Percentiles rank a stretch among this genome's conserved stretches.
Conservation (phyloP, 2,888 invertebrate genomes). For the Drosophila ochracea region DNA sequence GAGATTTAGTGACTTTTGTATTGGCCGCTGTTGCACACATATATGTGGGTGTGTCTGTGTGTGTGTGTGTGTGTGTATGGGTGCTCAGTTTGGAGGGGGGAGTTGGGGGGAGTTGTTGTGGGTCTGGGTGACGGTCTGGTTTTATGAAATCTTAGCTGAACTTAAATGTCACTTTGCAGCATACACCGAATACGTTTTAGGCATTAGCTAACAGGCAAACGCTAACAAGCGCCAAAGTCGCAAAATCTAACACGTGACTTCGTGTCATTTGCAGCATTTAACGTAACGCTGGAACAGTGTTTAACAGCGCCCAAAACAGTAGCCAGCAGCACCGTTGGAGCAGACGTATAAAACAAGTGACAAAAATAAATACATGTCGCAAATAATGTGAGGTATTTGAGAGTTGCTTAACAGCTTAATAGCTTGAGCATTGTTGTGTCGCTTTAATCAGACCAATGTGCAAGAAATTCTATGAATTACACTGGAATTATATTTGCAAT, state of each 20-base stretch:
- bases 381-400: constrained; percentile 7
- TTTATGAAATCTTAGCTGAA: constrained; percentile 62
- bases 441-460: constrained; percentile 47
- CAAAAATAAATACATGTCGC: not conserved
- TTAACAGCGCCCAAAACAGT: constrained; percentile 21
- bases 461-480: not conserved
- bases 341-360: constrained; percentile 20
- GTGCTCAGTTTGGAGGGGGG: not conserved
- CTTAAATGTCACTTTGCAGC: constrained; percentile 69
- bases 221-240: constrained; percentile 78
- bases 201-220: constrained; percentile 71
- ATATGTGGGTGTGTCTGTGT: not conserved
- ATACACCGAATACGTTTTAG: constrained; percentile 76
- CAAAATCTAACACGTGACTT: constrained; percentile 81
- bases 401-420: constrained; percentile 37
- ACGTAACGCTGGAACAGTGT: constrained; percentile 38
- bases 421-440: constrained; percentile 34
- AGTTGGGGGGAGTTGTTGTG: not conserved
- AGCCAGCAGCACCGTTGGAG: constrained; percentile 30
- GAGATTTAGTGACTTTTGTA: constrained; percentile 77
- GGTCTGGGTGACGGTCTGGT: constrained; percentile 4
- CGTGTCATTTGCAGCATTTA: constrained; percentile 80
- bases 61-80: not conserved
- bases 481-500: not conserved
- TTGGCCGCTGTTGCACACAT: constrained; percentile 57